A percentile compares a stretch with the other conserved stretches of the same genome.
Conservation (phyloP, 2,113 vertebrate species). For the Neodon shergylaensis region DNA sequence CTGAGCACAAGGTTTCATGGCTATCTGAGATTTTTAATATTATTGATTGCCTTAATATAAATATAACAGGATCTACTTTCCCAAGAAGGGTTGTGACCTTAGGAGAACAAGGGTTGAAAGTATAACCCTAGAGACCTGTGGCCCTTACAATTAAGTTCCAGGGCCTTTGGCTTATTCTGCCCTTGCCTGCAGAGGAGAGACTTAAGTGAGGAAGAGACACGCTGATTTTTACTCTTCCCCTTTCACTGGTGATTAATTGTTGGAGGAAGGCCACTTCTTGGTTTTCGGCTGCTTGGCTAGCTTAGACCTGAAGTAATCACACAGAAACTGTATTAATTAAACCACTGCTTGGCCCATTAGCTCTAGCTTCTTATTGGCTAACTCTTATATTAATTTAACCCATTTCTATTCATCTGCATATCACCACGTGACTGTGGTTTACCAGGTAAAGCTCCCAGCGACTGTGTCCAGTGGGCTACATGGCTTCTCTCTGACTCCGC, state of each 20-base stretch:
- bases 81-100: background rate
- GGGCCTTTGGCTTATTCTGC: slow-evolving; percentile 45
- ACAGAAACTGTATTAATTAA: no score
- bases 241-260: slow-evolving; percentile 55
- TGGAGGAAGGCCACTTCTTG: no score
- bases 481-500: no score
- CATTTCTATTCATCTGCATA: no score
- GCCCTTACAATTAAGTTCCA: slow-evolving; percentile 34
- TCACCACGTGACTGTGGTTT: no score
- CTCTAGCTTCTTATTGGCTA: no score
- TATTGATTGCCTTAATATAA: background rate
- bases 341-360: no score
- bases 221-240: slow-evolving; percentile 33
- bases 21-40: background rate
- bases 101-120: background rate
- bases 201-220: slow-evolving; percentile 32
- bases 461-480: no score
- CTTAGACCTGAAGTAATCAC: no score
- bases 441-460: no score
- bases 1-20: background rate
- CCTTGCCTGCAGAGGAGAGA: slow-evolving; percentile 57
- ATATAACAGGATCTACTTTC: background rate
- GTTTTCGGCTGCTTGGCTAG: no score
- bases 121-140: slow-evolving; percentile 17
- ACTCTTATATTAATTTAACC: no score